Base-by-base conservation (phyloP, 2,113 vertebrate genomes). In the Kobus ellipsiprymnus region DNA sequence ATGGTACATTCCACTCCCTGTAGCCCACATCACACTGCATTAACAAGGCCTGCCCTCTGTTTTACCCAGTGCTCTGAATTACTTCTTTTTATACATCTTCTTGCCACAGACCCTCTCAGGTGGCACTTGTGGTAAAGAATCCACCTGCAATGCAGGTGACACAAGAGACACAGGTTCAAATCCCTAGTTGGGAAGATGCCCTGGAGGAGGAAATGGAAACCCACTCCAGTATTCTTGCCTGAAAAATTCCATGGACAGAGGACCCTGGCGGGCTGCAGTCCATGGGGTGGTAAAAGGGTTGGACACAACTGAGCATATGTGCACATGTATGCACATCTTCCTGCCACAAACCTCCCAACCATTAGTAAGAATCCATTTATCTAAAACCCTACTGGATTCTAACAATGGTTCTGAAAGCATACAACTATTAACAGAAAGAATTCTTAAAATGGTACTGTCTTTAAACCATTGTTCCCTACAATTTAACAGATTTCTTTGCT, bases 21-120 rank as follows among this genome's bases (percentile, higher is more conserved):
- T 27, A 27, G 0, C 7, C 2, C 7, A 25, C 10, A 57, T 8
- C 29, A 52, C 33, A 15, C 21, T 13, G 4, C 27, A 5, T 14
- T 36, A 44, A 40, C 5, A 71, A 62, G 4, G 3, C 19, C 74
- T 85, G 11, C 7, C 44, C 2, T 77, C 4, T 92, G 7, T 7
- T 27, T 30, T 8, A 7, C 23, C 29, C n/a, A 40, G 25, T 25
- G 9, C 6, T 83, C 6, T 87, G 48, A 90, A 60, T 71, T 60
- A 30, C 27, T 59, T n/a, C 30, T 33, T 52, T 60, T 21, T 6
- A 30, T 2, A 87, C 33, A 36, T 29, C 15, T 29, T 29, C 15
- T 40, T 78, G 64, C 25, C 25, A 62, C 46, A 86, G 81, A 54
- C 44, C 3, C 62, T 64, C 62, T 64, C 14, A 64, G 62, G 30